Base-by-base conservation (phyloP, 2,797 vertebrate species). In the Poliocrania exsul region DNA sequence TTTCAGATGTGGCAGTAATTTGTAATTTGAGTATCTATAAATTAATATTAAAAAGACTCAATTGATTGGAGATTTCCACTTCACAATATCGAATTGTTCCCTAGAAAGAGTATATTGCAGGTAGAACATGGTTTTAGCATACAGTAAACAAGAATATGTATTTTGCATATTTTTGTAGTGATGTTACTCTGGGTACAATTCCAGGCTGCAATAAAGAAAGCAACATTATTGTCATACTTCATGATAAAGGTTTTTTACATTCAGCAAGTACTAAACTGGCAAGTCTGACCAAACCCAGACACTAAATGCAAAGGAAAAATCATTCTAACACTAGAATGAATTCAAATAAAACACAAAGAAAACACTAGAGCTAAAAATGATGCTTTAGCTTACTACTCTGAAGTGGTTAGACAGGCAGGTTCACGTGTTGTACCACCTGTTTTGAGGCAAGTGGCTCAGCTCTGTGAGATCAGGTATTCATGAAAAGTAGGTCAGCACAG, bases 401-500 rank as follows among this genome's bases (percentile, higher is more conserved):
- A 80, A 81, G 25, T 37, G 71, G n/a, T 20, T 33, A 65, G 72
- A 35, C 79, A 75, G n/a, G 11, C 64, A 53, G 26, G 28, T 66
- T 92, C 47, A 50, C 38, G 56, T 92, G 50, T 83, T 70, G 25
- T 84, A 60, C 24, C 72, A 33, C 31, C 79, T 57, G 13, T 78
- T 93, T 79, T 75, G 62, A 84, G 44, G 66, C 21, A 84, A 66
- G 56, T 25, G 53, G 53, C 50, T 67, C 0, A 7, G 51, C 58
- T 69, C n/a, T 29, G 60, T 90, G 91, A 90, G 73, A 92, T 93
- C 70, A 49, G 83, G 81, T 95, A 88, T 71, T 94, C 67, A 71
- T 25, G 70, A 70, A 95, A 96, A 96, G 60, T 95, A 95, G 95
- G 95, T 95, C 91, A 96, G 70, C 3, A 3, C 64, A 84, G 70